Conservation (phyloP, 2,113 vertebrate genomes). For the Tauraco erythrolophus region DNA sequence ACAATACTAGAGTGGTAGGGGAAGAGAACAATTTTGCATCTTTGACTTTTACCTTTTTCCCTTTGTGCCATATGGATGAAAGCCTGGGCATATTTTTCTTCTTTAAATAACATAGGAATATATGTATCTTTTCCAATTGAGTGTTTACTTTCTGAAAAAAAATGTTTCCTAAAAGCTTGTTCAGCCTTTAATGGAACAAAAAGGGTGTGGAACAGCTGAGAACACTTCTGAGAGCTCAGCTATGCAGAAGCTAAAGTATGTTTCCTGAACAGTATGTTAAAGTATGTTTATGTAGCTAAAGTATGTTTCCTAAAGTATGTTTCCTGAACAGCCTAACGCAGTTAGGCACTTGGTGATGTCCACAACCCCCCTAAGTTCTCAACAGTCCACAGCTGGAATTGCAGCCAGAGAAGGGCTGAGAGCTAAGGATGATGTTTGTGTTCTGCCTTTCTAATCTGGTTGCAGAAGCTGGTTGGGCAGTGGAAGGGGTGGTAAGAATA, state of each 20-base stretch:
- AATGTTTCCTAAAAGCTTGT: background rate
- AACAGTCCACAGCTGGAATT: background rate
- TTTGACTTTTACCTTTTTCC: background rate
- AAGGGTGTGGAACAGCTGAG: background rate
- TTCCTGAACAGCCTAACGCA: fast-evolving
- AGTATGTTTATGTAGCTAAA: too few relatives aligned
- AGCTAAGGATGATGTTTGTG: background rate
- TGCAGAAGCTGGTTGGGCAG: background rate
- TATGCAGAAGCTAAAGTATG: background rate
- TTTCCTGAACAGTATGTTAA: fast-evolving
- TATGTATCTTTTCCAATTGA: background rate
- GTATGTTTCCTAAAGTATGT: background rate
- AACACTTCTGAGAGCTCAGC: background rate
- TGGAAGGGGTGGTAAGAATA: background rate
- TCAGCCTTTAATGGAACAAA: background rate
- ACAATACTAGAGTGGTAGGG: background rate
- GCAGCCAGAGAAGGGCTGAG: background rate
- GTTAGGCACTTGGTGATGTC: background rate
- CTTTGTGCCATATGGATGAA: background rate
- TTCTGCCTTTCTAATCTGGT: background rate
- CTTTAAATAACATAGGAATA: background rate
- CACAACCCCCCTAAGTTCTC: background rate
- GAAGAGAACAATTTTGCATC: background rate
- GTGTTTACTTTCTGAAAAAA: background rate
- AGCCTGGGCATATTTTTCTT: background rate